Evolutionary conservation across 2,113 vertebrate species (phyloP), one percentile per base, ranked within the genome.

Genomic region (Larimichthys polyactis): DNA sequence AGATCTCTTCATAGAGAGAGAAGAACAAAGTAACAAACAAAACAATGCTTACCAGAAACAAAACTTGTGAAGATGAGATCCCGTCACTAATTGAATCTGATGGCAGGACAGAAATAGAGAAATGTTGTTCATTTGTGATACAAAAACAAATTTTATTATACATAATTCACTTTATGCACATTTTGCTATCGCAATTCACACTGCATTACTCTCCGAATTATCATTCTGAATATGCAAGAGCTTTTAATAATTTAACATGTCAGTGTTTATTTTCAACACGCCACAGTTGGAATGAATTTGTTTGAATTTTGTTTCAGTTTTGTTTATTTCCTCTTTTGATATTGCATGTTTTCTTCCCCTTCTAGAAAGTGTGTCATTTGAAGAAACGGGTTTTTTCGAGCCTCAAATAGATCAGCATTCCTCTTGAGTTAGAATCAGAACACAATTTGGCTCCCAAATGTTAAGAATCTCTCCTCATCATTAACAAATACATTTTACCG

Each of bases 261-360:
- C 90, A 80, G 86, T 93, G 94, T 94, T 95, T 91, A 90, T 92
- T 94, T 95, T 90, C 92, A 83, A 87, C 86, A 86, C 8, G 81
- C 87, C 55, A 67, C 54, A 58, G 82, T 90, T 92, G 84, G 67
- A 89, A 87, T 92, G 89, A 91, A 95, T 95, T 96, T 94, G 94
- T 94, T 95, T 95, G 90, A 90, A 94, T 95, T 95, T 95, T 94
- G 94, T 94, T 90, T 93, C 92, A 93, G 93, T 95, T 95, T 95
- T 93, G 92, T 90, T 93, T 93, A 85, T 87, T 87, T 91, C 63
- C 82, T 91, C 85, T 88, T 89, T 89, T 91, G 91, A 92, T 94
- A 90, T 81, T 20, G 51, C 55, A 3, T 89, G 74, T 83, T 87
- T 88, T 87, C 83, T 87, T 84, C 79, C 48, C 52, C 51, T 58